Percentiles rank a stretch among this genome's conserved stretches.
phyloP scores from a whole-genome alignment of 2,797 vertebrate genomes.

The Phoxinus dragarum region DNA sequence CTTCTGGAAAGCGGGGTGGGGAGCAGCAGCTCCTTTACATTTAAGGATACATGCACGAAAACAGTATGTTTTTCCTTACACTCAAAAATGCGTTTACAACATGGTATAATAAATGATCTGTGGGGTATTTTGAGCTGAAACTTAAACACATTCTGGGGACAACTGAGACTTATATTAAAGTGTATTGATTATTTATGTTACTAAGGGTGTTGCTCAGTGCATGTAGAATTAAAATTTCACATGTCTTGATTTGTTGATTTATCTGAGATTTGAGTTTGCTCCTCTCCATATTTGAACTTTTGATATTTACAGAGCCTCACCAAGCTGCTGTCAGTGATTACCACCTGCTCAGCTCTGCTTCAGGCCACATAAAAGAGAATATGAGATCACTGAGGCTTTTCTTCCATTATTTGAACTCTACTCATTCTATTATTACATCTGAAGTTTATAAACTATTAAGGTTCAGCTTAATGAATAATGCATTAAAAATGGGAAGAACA shows the following conservation, averaged over 20 bases:
- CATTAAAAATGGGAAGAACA: constrained; percentile 34
- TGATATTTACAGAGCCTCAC: constrained; percentile 31
- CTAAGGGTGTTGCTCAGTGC: too few species aligned
- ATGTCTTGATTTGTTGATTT: not conserved
- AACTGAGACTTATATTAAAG: too few species aligned
- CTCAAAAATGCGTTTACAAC: too few species aligned
- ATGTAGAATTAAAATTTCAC: too few species aligned
- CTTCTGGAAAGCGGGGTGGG: too few species aligned
- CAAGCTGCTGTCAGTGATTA: constrained; percentile 29
- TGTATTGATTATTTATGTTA: too few species aligned
- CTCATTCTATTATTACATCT: constrained; percentile 59
- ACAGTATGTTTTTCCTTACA: too few species aligned
- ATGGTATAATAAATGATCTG: too few species aligned
- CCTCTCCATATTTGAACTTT: constrained; percentile 11
- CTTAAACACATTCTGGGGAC: too few species aligned
- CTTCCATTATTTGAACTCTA: constrained; percentile 50
- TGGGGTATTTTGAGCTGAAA: too few species aligned
- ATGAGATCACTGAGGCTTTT: constrained; percentile 44
- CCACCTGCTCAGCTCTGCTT: constrained; percentile 44
- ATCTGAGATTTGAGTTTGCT: not conserved
- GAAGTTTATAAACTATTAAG: constrained; percentile 68
- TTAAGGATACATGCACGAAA: too few species aligned
- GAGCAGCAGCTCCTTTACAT: too few species aligned
- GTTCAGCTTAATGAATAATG: constrained; percentile 65
- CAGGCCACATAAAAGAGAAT: constrained; percentile 46